Evolutionary conservation across 2,113 vertebrate genomes (phyloP).

Genomic region (Microcebus griseorufus): DNA sequence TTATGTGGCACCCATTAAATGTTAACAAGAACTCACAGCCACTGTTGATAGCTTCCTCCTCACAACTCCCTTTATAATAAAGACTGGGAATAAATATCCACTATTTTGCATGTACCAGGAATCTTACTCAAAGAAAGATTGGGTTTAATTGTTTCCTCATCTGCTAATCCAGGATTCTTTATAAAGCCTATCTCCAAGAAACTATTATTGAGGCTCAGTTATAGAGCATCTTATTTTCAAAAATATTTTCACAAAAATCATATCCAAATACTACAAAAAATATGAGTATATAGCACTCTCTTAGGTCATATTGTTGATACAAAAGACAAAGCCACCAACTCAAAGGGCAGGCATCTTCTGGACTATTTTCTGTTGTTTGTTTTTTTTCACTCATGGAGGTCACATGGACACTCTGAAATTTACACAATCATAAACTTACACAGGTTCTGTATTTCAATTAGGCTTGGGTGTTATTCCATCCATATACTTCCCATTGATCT

Average conservation of each 20-base stretch:
- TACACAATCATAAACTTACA: background rate
- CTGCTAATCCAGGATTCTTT: slow-evolving; percentile 18
- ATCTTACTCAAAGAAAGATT: slow-evolving; percentile 39
- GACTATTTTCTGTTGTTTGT: background rate
- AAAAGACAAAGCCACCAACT: background rate
- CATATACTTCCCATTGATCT: background rate
- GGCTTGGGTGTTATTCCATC: background rate
- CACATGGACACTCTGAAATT: background rate
- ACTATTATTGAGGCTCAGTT: background rate
- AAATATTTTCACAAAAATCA: slow-evolving; percentile 34
- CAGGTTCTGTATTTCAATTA: background rate
- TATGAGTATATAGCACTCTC: background rate
- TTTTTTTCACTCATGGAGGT: background rate
- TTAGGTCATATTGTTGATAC: background rate
- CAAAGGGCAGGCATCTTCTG: background rate
- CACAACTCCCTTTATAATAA: background rate
- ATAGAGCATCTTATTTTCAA: slow-evolving; percentile 33
- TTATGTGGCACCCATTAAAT: background rate
- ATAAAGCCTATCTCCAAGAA: background rate
- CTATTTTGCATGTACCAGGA: background rate
- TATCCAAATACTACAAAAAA: background rate
- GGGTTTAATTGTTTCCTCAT: background rate
- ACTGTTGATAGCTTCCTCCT: background rate
- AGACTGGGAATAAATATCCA: background rate
- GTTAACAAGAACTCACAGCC: background rate